A percentile compares a stretch with the other conserved stretches of the same genome.
phyloP scores from a whole-genome alignment of 2,113 vertebrate species.

The Notiomystis cincta region DNA sequence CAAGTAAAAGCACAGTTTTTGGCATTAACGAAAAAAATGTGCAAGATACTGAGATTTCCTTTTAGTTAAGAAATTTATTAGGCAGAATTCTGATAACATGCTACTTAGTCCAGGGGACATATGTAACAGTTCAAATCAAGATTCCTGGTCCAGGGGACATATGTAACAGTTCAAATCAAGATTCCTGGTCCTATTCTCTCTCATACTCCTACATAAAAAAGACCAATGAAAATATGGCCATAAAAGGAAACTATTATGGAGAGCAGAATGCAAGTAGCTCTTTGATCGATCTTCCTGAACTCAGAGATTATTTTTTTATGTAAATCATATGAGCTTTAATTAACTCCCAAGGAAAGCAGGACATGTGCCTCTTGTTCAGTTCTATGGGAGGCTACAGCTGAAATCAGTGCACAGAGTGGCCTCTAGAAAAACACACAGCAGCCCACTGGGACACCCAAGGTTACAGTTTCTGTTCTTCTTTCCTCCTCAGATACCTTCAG shows the following conservation, averaged over 20 bases:
- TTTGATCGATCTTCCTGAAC: neutral
- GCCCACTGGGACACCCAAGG: neutral
- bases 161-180: neutral
- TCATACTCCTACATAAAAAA: neutral
- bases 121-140: neutral
- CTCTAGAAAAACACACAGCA: neutral
- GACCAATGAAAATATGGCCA: neutral
- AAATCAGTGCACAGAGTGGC: neutral
- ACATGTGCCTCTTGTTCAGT: neutral
- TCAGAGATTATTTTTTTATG: neutral
- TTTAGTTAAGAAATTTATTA: neutral
- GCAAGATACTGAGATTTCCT: neutral
- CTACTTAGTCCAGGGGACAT: neutral
- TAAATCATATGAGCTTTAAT: neutral
- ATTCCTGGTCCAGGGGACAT: neutral
- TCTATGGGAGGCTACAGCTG: neutral
- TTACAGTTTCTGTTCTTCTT: neutral
- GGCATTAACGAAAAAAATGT: neutral
- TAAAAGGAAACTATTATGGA: neutral
- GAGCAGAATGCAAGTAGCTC: neutral
- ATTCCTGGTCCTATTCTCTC: neutral
- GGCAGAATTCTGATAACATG: neutral
- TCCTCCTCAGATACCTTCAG: conserved; percentile 7
- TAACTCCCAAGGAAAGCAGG: neutral
- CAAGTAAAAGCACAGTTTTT: neutral